Conservation (phyloP, 2,888 invertebrate genomes). For the Nephrotoma appendiculata region DNA sequence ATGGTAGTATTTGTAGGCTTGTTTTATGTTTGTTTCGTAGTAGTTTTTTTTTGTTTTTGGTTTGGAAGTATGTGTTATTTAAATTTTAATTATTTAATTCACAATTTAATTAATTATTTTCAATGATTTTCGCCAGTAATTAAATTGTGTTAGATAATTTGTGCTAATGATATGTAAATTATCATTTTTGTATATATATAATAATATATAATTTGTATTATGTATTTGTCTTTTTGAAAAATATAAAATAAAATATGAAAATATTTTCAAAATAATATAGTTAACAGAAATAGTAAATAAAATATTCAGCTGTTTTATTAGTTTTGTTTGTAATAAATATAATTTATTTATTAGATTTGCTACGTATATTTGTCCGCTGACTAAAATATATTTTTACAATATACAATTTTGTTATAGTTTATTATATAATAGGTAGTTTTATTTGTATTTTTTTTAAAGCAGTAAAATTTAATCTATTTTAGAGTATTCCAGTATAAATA, state of each 20-base stretch:
- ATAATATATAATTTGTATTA: not conserved
- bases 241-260: not conserved
- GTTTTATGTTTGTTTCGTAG: not conserved
- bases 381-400: not conserved
- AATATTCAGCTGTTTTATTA: not conserved
- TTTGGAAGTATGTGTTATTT: not conserved
- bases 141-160: not conserved
- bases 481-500: not conserved
- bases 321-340: not conserved
- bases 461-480: not conserved
- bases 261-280: not conserved
- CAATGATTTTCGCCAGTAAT: not conserved
- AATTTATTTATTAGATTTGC: not conserved
- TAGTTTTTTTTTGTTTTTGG: not conserved
- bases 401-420: not conserved
- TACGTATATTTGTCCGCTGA: not conserved
- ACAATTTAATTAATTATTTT: not conserved
- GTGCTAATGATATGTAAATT: not conserved
- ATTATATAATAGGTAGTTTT: not conserved
- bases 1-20: not conserved
- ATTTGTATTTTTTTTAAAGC: not conserved
- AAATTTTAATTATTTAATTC: not conserved
- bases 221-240: not conserved
- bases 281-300: not conserved
- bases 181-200: not conserved